phyloP scores from a whole-genome alignment of 2,797 vertebrate genomes.

The Miichthys miiuy region DNA sequence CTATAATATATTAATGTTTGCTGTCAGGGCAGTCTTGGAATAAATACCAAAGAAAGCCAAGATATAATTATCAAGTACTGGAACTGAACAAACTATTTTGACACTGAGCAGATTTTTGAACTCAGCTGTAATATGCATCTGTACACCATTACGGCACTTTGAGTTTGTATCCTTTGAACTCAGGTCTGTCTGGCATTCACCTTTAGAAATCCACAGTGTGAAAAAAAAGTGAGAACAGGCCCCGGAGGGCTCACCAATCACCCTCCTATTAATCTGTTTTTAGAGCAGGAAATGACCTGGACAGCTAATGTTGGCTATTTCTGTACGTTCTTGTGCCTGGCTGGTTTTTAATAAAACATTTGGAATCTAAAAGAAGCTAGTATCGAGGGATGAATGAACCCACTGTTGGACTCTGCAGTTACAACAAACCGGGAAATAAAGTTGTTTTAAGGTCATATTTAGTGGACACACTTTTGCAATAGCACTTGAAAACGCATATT shows the following conservation, averaged over 20 bases:
- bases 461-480: conserved; percentile 19
- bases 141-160: conserved; percentile 12
- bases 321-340: conserved; percentile 23
- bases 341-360: conserved; percentile 47
- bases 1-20: conserved; percentile 4
- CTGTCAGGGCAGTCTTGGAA: background rate
- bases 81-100: conserved; percentile 1
- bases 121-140: conserved; percentile 25
- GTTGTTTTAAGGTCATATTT: conserved; percentile 11
- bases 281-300: conserved; percentile 32
- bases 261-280: background rate
- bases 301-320: conserved; percentile 12
- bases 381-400: conserved; percentile 38
- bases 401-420: conserved; percentile 38
- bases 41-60: conserved; percentile 10
- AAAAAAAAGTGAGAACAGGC: background rate
- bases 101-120: conserved; percentile 28
- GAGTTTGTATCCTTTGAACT: conserved; percentile 33
- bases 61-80: conserved; percentile 1
- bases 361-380: conserved; percentile 43
- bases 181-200: conserved; percentile 14
- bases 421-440: conserved; percentile 28
- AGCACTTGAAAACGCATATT: conserved; percentile 49
- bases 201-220: conserved; percentile 27
- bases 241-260: background rate